phyloP scores from a whole-genome alignment of 2,797 vertebrate species.

The Acanthornis magna region DNA sequence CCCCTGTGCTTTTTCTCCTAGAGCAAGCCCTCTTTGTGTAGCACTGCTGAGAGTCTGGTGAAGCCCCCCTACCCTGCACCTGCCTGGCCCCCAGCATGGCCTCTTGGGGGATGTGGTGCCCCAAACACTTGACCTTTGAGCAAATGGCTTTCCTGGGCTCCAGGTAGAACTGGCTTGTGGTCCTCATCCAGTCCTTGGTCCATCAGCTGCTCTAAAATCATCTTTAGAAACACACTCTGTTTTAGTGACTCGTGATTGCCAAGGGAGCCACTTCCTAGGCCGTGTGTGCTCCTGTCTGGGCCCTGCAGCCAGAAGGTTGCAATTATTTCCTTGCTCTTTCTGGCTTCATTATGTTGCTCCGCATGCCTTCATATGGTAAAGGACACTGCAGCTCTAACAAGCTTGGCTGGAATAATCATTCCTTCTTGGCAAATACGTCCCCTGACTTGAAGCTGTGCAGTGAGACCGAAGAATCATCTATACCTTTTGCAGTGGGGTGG shows the following conservation, averaged over 20 bases:
- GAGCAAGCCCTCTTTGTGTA: background rate
- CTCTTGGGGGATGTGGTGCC: background rate
- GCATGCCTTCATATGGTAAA: constrained; percentile 23
- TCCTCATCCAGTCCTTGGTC: background rate
- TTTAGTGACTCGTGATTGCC: background rate
- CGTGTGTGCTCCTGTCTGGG: background rate
- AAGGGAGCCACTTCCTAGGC: background rate
- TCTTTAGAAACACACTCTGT: background rate
- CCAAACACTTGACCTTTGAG: background rate
- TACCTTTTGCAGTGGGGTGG: background rate
- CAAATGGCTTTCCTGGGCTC: background rate
- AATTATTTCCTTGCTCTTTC: constrained; percentile 8
- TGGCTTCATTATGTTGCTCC: background rate
- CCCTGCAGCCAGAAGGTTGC: background rate
- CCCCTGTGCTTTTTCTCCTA: background rate
- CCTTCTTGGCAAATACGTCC: background rate
- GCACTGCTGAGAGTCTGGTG: background rate
- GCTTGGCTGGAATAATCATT: background rate
- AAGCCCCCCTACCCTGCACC: background rate
- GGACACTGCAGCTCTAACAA: background rate
- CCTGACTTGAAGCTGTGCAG: background rate
- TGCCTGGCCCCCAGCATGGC: background rate
- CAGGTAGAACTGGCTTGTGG: background rate
- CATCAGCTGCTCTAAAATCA: background rate
- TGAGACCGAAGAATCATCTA: background rate